phyloP scores from a whole-genome alignment of 2,113 vertebrate genomes.

The Fregata magnificens region DNA sequence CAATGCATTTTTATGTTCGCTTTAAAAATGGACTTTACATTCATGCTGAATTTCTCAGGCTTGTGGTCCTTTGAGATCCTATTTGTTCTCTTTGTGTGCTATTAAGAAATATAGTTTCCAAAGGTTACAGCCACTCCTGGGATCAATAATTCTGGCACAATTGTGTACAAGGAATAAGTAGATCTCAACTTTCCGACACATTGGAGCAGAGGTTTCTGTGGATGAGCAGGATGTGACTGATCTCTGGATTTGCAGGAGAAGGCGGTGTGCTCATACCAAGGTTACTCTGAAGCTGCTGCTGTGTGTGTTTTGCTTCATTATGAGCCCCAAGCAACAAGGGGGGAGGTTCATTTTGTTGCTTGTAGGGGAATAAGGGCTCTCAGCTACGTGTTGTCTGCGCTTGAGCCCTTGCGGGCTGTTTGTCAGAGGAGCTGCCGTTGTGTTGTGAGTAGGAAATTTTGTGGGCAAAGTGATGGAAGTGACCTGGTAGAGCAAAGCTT shows the following conservation, averaged over 20 bases:
- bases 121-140: background rate
- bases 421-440: background rate
- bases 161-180: background rate
- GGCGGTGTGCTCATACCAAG: background rate
- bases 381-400: rapidly evolving
- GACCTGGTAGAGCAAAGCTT: background rate
- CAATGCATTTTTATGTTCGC: background rate
- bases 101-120: background rate
- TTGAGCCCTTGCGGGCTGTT: background rate
- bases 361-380: background rate
- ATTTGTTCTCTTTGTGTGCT: background rate
- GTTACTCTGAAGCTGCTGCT: background rate
- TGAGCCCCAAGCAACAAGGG: rapidly evolving
- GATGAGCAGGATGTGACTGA: background rate
- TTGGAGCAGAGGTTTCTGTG: background rate
- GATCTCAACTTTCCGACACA: background rate
- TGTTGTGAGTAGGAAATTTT: background rate
- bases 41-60: background rate
- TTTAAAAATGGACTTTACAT: background rate
- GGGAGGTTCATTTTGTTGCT: background rate
- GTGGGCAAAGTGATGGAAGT: background rate
- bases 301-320: background rate
- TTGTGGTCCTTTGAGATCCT: background rate
- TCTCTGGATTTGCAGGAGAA: background rate
- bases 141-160: background rate